Evolutionary conservation across 2,888 invertebrate species (phyloP).

Genomic region (Chrysodeixis includens): DNA sequence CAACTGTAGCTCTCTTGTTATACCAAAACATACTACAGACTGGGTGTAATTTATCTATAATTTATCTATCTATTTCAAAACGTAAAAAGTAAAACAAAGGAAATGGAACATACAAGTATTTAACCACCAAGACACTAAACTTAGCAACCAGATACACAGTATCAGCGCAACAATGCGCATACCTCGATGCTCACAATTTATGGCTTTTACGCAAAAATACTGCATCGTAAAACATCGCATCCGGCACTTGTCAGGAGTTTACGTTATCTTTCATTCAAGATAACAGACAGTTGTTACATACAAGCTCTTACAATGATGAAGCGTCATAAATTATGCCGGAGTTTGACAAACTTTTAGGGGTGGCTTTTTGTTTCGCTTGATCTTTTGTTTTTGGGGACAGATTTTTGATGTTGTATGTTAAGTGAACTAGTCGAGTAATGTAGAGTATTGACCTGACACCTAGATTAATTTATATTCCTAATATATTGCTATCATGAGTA

Average conservation of each 20-base stretch:
- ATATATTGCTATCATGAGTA: conserved; percentile 40
- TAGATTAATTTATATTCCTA: conserved; percentile 36
- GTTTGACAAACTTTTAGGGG: conserved; percentile 33
- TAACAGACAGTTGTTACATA: conserved; percentile 22
- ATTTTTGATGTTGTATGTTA: conserved; percentile 20
- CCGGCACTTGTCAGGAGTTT: conserved; percentile 20
- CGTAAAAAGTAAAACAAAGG: too few species aligned
- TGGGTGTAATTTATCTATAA: too few species aligned
- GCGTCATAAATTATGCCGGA: conserved; percentile 33
- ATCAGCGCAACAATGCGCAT: conserved; percentile 8
- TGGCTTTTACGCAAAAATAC: conserved; percentile 11
- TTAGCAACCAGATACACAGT: neutral
- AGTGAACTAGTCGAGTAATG: conserved; percentile 48
- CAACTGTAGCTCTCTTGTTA: too few species aligned
- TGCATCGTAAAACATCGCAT: conserved; percentile 19
- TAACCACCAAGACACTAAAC: too few species aligned
- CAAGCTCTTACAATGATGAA: conserved; percentile 23
- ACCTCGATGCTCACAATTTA: conserved; percentile 7
- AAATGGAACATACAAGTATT: too few species aligned
- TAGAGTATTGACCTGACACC: conserved; percentile 39
- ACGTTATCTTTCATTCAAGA: conserved; percentile 26
- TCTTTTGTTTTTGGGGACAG: too few species aligned
- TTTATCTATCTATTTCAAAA: too few species aligned
- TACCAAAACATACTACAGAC: too few species aligned
- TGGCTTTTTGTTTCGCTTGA: too few species aligned